Evolutionary conservation across 1,140 invertebrate genomes (phyloP).

Genomic region (Maniola jurtina): DNA sequence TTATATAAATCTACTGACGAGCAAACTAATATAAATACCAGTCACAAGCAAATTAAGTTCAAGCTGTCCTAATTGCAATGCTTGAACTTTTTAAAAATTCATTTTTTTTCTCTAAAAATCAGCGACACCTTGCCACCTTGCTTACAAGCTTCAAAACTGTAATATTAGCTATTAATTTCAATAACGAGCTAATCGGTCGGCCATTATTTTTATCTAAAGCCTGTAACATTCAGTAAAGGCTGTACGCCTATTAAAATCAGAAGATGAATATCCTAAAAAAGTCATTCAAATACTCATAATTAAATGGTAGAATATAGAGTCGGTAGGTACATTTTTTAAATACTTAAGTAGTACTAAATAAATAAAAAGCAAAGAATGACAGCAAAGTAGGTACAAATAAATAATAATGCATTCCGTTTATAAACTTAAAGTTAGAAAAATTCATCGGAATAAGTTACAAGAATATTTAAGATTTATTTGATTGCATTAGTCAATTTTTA

Average conservation of each 20-base stretch:
- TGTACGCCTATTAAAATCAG: background rate
- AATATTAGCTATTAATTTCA: too few relatives aligned
- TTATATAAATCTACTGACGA: too few relatives aligned
- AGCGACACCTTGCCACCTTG: too few relatives aligned
- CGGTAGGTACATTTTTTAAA: conserved; percentile 1
- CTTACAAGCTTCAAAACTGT: too few relatives aligned
- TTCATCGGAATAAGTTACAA: conserved; percentile 56
- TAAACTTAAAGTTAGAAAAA: conserved; percentile 39
- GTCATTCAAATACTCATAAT: background rate
- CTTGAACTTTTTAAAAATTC: too few relatives aligned
- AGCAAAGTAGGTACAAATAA: conserved; percentile 35
- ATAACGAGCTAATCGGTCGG: too few relatives aligned
- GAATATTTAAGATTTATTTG: conserved; percentile 45
- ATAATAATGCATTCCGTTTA: conserved; percentile 46
- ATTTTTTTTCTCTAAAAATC: too few relatives aligned
- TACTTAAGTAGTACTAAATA: conserved; percentile 20
- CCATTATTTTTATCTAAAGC: too few relatives aligned
- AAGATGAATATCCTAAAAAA: background rate
- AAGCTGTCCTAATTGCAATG: too few relatives aligned
- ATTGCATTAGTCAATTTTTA: conserved; percentile 59
- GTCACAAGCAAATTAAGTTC: too few relatives aligned
- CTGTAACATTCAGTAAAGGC: background rate
- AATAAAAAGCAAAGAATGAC: conserved; percentile 21
- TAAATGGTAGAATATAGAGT: background rate
- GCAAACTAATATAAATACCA: too few relatives aligned